These are phyloP conservation scores for Apotomis capreana DNA, from an alignment of 2,888 invertebrate species.

Conservation along the genomic window DNA sequence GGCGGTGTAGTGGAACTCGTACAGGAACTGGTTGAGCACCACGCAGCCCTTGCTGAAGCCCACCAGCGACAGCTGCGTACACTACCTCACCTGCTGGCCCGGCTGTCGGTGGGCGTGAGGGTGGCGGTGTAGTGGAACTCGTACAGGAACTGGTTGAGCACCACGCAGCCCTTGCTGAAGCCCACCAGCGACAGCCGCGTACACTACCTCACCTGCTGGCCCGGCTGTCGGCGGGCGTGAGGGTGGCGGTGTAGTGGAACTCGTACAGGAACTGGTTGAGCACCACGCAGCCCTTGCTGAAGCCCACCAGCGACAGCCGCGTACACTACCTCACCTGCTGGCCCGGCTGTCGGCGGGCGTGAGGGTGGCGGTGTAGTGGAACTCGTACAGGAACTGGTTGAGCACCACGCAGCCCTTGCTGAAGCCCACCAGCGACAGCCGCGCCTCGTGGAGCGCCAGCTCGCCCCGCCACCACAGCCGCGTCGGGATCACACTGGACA, in stretches of 20 bases:
- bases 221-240: slow-evolving; percentile 61
- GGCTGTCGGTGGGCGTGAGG: not conserved
- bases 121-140: slow-evolving; percentile 88
- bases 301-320: too few species aligned
- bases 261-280: slow-evolving; percentile 92
- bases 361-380: slow-evolving; percentile 84
- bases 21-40: slow-evolving; percentile 91
- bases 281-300: slow-evolving; percentile 77
- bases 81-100: too few species aligned
- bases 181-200: too few species aligned
- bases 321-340: slow-evolving; percentile 80
- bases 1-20: slow-evolving; percentile 86
- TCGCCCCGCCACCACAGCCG: slow-evolving; percentile 84
- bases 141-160: slow-evolving; percentile 94
- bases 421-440: slow-evolving; percentile 89
- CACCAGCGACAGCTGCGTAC: too few species aligned
- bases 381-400: slow-evolving; percentile 94
- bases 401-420: slow-evolving; percentile 97
- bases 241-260: slow-evolving; percentile 84
- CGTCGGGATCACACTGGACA: not conserved
- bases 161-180: slow-evolving; percentile 91
- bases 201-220: too few species aligned
- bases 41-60: slow-evolving; percentile 62
- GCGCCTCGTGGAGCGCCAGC: slow-evolving; percentile 82
- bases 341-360: not conserved